phyloP scores from a whole-genome alignment of 2,797 vertebrate genomes.

The Tapirus indicus region DNA sequence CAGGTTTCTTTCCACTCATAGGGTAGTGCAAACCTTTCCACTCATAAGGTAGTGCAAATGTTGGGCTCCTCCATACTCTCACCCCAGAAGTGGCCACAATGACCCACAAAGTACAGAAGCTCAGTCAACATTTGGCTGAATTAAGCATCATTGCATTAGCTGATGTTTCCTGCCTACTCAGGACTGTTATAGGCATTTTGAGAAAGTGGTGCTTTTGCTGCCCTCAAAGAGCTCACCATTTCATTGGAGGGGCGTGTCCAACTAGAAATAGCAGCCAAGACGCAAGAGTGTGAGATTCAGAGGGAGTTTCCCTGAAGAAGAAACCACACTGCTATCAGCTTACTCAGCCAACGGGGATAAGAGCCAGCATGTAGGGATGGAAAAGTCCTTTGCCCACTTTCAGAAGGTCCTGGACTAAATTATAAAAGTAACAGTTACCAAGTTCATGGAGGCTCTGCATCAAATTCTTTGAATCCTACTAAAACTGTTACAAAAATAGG shows the following conservation, averaged over 20 bases:
- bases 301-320: conserved; percentile 2
- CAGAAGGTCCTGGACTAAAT: conserved; percentile 38
- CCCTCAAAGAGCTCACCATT: background rate
- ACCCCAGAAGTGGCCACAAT: too few species aligned
- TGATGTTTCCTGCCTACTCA: background rate
- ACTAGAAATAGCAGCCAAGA: background rate
- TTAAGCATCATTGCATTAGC: background rate
- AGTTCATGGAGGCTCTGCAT: conserved; percentile 6
- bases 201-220: background rate
- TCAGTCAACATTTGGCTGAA: background rate
- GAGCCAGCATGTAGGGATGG: background rate
- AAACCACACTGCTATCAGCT: background rate
- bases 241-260: background rate
- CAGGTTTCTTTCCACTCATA: background rate
- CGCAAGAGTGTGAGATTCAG: background rate
- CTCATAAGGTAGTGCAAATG: background rate
- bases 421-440: conserved; percentile 51
- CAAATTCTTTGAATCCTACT: conserved; percentile 40
- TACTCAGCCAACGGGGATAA: background rate
- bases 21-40: background rate
- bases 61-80: background rate
- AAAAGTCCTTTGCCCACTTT: conserved; percentile 42
- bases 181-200: background rate
- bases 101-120: background rate
- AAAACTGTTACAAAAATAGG: background rate